Base-by-base conservation (phyloP, 2,113 vertebrate species). In the Chrysochloris asiatica region DNA sequence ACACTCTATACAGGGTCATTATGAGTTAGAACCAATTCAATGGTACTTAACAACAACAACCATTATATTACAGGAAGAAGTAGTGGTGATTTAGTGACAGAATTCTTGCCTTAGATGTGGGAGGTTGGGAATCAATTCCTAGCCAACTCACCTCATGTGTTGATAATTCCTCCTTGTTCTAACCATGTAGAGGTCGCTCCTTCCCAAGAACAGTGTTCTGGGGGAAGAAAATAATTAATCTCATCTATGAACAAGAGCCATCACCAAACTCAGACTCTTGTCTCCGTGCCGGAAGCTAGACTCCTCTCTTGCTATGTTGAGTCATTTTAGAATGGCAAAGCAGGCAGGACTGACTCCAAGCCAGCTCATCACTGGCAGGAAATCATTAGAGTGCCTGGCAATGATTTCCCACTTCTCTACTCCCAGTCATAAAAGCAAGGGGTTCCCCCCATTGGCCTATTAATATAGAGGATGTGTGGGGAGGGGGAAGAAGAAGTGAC, bases 101-200 rank as follows among this genome's bases (percentile, higher is more conserved):
- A 22, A 56, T 13, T 56, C 54, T 56, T 56, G 54, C 7, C 54
- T 56, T 19, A 16, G 7, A 59, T 26, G 26, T 24, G 56, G 56
- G 22, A 59, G 56, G 9, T 22, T 12, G 19, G 54, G 54, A 6
- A 6, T 56, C 8, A 22, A 56, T 56, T 56, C 54, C 54, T 22
- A 22, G 7, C 54, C 24, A 16, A 56, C 24, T 16, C 54, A 56
- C 86, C 52, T 72, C 26, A 65, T 43, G 67, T 67, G 12, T 54
- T 78, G 77, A 33, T 61, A 33, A 56, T 81, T 93, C 79, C 63
- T 71, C 90, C 59, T 82, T 63, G 21, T 71, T 86, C 8, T 79
- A 47, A 30, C 8, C 41, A 71, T 83, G 2, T 63, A 28, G 63
- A 85, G n/a, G 4, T 63, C 71, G 12, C 81, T 82, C 73, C 43